phyloP scores from a whole-genome alignment of 2,888 invertebrate genomes.

The Tipula unca region DNA sequence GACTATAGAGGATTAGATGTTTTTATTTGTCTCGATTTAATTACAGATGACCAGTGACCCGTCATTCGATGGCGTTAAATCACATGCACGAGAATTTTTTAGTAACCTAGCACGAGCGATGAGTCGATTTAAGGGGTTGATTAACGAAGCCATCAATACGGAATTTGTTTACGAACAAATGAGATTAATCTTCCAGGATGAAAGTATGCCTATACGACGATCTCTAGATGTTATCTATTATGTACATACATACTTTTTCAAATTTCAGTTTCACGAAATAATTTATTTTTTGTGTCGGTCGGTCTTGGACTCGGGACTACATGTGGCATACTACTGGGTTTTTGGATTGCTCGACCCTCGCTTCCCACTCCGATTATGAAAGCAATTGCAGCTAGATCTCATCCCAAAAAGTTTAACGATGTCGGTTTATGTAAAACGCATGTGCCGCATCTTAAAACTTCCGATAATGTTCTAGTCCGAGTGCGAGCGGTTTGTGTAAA shows the following conservation, averaged over 20 bases:
- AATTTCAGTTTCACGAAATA: conserved; percentile 33
- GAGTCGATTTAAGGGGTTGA: conserved; percentile 24
- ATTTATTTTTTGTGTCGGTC: conserved; percentile 35
- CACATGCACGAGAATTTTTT: conserved; percentile 24
- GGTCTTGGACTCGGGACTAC: conserved; percentile 38
- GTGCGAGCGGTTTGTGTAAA: conserved; percentile 49
- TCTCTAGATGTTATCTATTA: background rate
- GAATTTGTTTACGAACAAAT: conserved; percentile 25
- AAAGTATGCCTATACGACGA: conserved; percentile 26
- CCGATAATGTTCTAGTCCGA: conserved; percentile 46
- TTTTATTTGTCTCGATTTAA: background rate
- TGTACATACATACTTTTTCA: background rate
- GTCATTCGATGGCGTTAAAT: conserved; percentile 26
- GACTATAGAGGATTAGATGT: background rate
- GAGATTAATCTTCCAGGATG: conserved; percentile 26
- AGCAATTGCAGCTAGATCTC: conserved; percentile 38
- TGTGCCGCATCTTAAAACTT: conserved; percentile 42
- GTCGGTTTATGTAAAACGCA: conserved; percentile 33
- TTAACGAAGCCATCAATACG: conserved; percentile 25
- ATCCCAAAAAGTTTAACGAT: conserved; percentile 34
- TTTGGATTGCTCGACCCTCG: conserved; percentile 30
- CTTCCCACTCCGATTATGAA: conserved; percentile 36
- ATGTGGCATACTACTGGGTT: conserved; percentile 36
- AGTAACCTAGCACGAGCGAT: conserved; percentile 24
- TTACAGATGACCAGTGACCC: conserved; percentile 26